phyloP scores from a whole-genome alignment of 2,888 invertebrate species.

The Volucella inflata region DNA sequence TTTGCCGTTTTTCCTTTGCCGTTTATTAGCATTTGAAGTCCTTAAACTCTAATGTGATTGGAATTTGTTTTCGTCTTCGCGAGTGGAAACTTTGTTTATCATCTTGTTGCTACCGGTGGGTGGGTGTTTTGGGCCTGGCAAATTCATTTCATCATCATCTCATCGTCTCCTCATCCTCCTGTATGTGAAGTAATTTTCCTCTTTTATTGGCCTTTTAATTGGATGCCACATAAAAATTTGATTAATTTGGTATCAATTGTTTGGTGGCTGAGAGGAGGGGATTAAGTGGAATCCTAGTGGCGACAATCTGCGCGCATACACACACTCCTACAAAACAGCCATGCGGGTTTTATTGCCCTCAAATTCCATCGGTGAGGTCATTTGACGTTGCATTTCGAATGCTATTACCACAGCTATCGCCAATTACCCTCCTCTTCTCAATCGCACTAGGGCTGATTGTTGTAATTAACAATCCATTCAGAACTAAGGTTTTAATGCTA shows the following conservation, averaged over 20 bases:
- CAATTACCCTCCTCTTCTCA: background rate
- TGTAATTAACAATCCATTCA: slow-evolving; percentile 74
- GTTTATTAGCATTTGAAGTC: slow-evolving; percentile 75
- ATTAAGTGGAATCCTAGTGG: slow-evolving; percentile 20
- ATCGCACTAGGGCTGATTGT: slow-evolving; percentile 17
- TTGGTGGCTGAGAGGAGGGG: background rate
- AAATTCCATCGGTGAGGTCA: slow-evolving; percentile 11
- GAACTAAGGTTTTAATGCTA: slow-evolving; percentile 62
- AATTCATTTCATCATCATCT: background rate
- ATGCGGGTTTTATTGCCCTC: slow-evolving; percentile 20
- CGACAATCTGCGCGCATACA: slow-evolving; percentile 21
- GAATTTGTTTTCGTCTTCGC: slow-evolving; percentile 73
- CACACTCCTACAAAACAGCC: slow-evolving; percentile 6
- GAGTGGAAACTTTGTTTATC: slow-evolving; percentile 66
- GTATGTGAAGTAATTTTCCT: slow-evolving; percentile 47
- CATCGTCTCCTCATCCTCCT: background rate
- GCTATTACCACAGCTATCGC: background rate
- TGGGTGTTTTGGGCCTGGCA: background rate
- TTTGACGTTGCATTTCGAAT: background rate
- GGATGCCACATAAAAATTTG: slow-evolving; percentile 73
- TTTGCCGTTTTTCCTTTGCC: background rate
- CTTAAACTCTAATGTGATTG: slow-evolving; percentile 76
- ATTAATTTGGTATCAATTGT: slow-evolving; percentile 74
- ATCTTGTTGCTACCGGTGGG: slow-evolving; percentile 10
- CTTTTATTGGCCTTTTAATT: slow-evolving; percentile 71